Conservation (phyloP, 2,888 invertebrate species). For the Slavum lentiscoides region DNA sequence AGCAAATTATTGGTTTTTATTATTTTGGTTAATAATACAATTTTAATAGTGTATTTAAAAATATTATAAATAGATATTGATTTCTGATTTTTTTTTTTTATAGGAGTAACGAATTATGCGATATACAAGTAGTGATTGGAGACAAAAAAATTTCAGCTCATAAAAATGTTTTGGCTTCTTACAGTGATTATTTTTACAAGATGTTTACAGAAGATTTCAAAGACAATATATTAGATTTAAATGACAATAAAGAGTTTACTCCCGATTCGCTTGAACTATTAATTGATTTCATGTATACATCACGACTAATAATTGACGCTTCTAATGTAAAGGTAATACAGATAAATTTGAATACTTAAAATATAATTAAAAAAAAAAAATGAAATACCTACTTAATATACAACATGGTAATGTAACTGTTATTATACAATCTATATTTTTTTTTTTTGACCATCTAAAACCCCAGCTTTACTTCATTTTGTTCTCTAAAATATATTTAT, state of each 20-base stretch:
- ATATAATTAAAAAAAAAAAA: too few relatives aligned
- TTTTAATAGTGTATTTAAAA: too few relatives aligned
- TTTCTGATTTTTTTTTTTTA: not conserved
- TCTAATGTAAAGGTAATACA: slow-evolving; percentile 1
- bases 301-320: not conserved
- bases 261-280: not conserved
- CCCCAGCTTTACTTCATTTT: too few relatives aligned
- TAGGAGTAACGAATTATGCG: not conserved
- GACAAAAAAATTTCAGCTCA: not conserved
- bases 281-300: not conserved
- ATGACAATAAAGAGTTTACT: not conserved
- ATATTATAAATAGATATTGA: not conserved
- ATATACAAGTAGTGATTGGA: not conserved
- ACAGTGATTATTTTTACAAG: not conserved
- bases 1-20: too few relatives aligned
- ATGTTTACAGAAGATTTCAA: not conserved
- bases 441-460: too few relatives aligned
- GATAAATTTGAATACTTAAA: too few relatives aligned
- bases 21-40: too few relatives aligned
- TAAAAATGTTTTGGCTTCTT: not conserved
- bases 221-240: not conserved
- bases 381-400: too few relatives aligned
- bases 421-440: too few relatives aligned
- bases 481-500: not conserved
- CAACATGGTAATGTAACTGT: too few relatives aligned